Percentiles rank a stretch among this genome's conserved stretches.
Conservation (phyloP, 2,797 vertebrate species). For the Bradypus variegatus region DNA sequence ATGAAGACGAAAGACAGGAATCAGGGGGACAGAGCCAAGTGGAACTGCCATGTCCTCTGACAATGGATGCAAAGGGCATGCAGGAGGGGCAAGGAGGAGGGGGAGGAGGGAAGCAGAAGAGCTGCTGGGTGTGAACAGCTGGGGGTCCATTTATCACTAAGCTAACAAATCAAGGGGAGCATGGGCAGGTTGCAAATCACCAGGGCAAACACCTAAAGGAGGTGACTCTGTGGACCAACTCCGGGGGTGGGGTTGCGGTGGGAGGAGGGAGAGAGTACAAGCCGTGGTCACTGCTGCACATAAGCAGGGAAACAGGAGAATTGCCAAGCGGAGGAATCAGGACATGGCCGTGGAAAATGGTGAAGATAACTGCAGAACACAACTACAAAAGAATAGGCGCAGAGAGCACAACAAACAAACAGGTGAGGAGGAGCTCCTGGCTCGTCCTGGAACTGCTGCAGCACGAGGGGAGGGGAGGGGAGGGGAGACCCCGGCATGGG, state of each 20-base stretch:
- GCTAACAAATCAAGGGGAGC: background rate
- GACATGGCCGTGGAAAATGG: background rate
- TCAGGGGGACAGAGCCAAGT: background rate
- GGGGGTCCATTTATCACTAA: background rate
- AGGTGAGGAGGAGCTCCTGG: fast-evolving
- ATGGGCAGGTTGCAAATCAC: background rate
- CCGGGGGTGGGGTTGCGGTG: no score
- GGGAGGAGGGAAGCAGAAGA: background rate
- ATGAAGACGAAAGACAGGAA: background rate
- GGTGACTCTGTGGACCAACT: background rate
- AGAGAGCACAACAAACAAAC: background rate
- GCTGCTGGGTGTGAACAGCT: background rate
- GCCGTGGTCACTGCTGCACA: background rate
- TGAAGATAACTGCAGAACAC: background rate
- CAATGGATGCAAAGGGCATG: background rate
- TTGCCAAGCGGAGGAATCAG: background rate
- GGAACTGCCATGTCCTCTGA: fast-evolving
- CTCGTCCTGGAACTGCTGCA: background rate
- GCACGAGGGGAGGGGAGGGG: background rate
- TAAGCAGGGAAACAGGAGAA: background rate
- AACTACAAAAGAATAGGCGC: background rate
- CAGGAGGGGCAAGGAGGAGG: background rate
- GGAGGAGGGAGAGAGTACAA: background rate
- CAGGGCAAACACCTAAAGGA: background rate
- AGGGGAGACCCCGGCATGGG: no score